Evolutionary conservation across 2,888 invertebrate genomes (phyloP), one percentile per base, ranked within the genome.

Genomic region (Hirtodrosophila confusa): DNA sequence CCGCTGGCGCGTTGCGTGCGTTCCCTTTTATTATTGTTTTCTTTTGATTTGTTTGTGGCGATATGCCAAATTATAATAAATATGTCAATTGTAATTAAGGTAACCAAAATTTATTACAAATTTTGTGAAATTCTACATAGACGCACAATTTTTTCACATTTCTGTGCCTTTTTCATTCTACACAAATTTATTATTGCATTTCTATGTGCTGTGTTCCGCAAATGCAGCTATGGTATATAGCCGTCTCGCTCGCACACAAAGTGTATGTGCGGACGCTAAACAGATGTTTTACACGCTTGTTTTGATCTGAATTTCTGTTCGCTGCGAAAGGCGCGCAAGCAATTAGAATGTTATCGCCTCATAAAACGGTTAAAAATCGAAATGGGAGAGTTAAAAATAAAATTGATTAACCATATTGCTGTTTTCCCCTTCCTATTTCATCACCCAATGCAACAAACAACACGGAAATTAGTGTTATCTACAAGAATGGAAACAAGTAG

Each of bases 171-270:
- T 41, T 60, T 57, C 88, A 79, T 87, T 75, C 67, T 66, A 69
- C 69, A 69, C 72, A 78, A 64, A 64, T 83, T 79, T 79, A 80
- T 75, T 78, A 75, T 79, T 86, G 77, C 83, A 87, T 83, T 75
- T 78, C 68, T 61, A 39, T 84, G 31, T 70, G 47, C 69, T 56
- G 37, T 64, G 54, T 67, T 83, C 87, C 82, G 83, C 82, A 62
- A 74, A 75, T 87, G 87, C 82, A 71, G 40, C 63, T 53, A 43
- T 12, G n/a, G 11, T 43, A 57, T 80, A 80, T 60, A 57, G 43
- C 58, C 49, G 29, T 80, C 78, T 62, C 57, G 54, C 65, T 82
- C 44, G 11, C 72, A 43, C 82, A 36, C n/a, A 0, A 36, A 51
- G 47, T 58, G 51, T 66, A 41, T 43, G 65, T 50, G 36, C 36